Conservation (phyloP, 2,888 invertebrate genomes). For the Crocallis elinguaria region DNA sequence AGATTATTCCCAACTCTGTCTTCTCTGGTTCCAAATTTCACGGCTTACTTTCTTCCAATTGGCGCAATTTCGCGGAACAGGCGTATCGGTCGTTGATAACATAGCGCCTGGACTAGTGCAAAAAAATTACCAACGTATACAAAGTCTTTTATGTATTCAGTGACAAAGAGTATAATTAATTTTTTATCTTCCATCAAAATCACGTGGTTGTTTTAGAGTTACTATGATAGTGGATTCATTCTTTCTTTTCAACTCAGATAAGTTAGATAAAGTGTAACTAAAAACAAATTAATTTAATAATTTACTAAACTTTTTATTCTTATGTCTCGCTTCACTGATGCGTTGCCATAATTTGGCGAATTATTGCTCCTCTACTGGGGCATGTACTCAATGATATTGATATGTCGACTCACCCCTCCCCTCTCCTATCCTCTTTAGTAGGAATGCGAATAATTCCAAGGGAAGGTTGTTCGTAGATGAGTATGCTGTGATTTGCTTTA, state of each 20-base stretch:
- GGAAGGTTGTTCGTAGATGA: constrained; percentile 10
- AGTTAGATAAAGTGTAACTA: too few relatives aligned
- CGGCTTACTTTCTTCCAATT: constrained; percentile 7
- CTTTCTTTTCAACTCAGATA: too few relatives aligned
- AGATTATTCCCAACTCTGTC: constrained; percentile 5
- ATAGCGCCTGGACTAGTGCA: not conserved
- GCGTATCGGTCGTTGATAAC: constrained; percentile 5
- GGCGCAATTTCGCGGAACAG: constrained; percentile 14
- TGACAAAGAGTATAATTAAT: too few relatives aligned
- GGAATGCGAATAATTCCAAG: constrained; percentile 18
- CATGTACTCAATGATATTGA: not conserved
- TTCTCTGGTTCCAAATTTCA: not conserved
- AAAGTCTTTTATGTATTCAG: too few relatives aligned
- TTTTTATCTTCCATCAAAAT: too few relatives aligned
- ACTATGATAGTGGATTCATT: too few relatives aligned
- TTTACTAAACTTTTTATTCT: too few relatives aligned
- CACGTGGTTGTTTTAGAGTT: too few relatives aligned
- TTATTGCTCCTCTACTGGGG: not conserved
- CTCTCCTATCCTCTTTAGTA: not conserved
- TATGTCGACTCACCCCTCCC: not conserved
- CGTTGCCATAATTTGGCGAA: not conserved
- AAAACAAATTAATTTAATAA: too few relatives aligned
- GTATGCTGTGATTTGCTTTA: constrained; percentile 19
- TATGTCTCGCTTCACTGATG: constrained; percentile 8
- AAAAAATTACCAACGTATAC: too few relatives aligned